Conservation (phyloP, 2,888 invertebrate species). For the Hedya salicella region DNA sequence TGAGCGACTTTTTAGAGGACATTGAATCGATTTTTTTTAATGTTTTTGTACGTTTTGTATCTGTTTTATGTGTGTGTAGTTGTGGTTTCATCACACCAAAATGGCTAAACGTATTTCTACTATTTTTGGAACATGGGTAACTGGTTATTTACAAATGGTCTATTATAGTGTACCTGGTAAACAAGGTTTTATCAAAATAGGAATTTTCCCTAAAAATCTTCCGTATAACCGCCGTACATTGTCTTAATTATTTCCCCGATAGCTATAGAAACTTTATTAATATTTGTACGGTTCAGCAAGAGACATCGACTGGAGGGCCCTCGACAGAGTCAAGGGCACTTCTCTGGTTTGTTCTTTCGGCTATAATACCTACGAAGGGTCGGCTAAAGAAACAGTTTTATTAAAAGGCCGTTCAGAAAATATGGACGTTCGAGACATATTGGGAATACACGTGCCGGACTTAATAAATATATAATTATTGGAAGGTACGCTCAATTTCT, state of each 20-base stretch:
- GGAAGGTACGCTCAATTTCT: too few relatives aligned
- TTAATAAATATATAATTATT: not conserved
- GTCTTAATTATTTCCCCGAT: not conserved
- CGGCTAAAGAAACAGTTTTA: slow-evolving; percentile 17
- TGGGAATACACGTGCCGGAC: not conserved
- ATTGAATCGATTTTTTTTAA: too few relatives aligned
- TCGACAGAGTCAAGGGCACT: slow-evolving; percentile 28
- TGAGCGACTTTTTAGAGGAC: too few relatives aligned
- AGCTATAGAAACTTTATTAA: slow-evolving; percentile 27
- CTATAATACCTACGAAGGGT: slow-evolving; percentile 19
- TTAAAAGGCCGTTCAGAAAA: slow-evolving; percentile 3
- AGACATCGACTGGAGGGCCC: slow-evolving; percentile 23
- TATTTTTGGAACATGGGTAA: too few relatives aligned
- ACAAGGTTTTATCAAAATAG: too few relatives aligned
- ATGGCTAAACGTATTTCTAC: too few relatives aligned
- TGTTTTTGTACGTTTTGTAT: too few relatives aligned
- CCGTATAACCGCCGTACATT: not conserved
- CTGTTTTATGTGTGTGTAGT: too few relatives aligned
- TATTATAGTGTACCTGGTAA: too few relatives aligned
- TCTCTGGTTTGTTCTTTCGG: slow-evolving; percentile 34
- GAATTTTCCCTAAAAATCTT: not conserved
- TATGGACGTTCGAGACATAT: not conserved
- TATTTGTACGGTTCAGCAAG: slow-evolving; percentile 14
- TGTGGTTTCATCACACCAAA: too few relatives aligned
- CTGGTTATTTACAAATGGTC: too few relatives aligned